Percentiles rank a stretch among this genome's conserved stretches.
Evolutionary conservation across 1,140 invertebrate genomes (phyloP).

Genomic region (Littorina saxatilis): DNA sequence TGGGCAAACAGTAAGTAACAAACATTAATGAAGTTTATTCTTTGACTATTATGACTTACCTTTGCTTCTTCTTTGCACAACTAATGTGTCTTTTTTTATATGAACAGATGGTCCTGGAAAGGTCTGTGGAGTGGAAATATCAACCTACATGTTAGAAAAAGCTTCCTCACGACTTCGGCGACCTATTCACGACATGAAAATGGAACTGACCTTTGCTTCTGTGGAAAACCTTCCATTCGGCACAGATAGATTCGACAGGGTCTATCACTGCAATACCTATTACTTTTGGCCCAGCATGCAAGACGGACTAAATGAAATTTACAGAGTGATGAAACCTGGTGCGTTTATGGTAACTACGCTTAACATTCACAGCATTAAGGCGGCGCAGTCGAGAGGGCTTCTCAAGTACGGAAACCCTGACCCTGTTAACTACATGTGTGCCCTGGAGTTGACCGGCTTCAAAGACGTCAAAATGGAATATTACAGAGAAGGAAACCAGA

Average conservation of each 20-base stretch:
- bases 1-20: no score
- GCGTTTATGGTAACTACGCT: constrained; percentile 59
- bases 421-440: constrained; percentile 54
- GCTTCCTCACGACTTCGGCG: constrained; percentile 40
- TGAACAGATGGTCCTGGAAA: constrained; percentile 61
- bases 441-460: constrained; percentile 56
- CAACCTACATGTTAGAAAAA: constrained; percentile 53
- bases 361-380: constrained; percentile 35
- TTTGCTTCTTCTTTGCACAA: no score
- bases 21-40: no score
- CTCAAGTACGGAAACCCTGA: constrained; percentile 55
- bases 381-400: constrained; percentile 37
- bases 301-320: constrained; percentile 49
- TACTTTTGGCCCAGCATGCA: constrained; percentile 63
- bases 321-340: constrained; percentile 62
- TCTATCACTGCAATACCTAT: constrained; percentile 65
- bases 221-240: constrained; percentile 52
- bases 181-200: constrained; percentile 49
- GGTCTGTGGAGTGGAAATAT: constrained; percentile 60
- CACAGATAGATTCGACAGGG: constrained; percentile 55
- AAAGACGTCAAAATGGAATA: constrained; percentile 53
- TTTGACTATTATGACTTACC: no score
- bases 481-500: constrained; percentile 31
- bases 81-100: no score
- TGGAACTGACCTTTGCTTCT: constrained; percentile 47